Percentiles rank a stretch among this genome's conserved stretches.
Evolutionary conservation across 2,797 vertebrate species (phyloP).

Genomic region (Loris lydekkerianus): DNA sequence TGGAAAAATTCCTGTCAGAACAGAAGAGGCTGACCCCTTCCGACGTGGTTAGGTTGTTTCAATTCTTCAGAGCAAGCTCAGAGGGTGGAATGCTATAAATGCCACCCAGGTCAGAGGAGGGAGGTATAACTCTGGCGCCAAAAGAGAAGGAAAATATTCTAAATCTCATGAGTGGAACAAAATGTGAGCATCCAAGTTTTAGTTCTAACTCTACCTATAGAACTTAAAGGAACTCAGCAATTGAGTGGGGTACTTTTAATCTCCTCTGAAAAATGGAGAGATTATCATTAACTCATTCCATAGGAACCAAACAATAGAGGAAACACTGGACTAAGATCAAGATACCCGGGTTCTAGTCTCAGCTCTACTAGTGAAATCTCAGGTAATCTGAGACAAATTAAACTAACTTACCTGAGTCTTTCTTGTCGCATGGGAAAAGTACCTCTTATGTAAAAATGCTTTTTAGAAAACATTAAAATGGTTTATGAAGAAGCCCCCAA

Average conservation of each 20-base stretch:
- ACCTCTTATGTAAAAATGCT: not conserved
- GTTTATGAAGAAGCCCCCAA: conserved; percentile 36
- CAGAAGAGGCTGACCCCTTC: not conserved
- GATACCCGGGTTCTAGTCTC: not conserved
- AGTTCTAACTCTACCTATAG: not conserved
- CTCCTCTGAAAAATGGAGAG: not conserved
- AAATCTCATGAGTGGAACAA: not conserved
- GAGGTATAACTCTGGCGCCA: not conserved
- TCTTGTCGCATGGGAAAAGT: conserved; percentile 39
- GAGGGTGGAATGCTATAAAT: not conserved
- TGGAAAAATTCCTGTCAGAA: not conserved
- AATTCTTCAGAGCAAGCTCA: not conserved
- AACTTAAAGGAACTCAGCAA: not conserved
- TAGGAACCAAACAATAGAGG: not conserved
- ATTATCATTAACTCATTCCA: not conserved
- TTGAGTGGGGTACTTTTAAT: not conserved
- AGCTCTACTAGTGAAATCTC: not conserved
- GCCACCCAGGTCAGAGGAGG: not conserved
- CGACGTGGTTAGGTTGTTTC: not conserved
- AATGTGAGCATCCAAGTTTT: not conserved
- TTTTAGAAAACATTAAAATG: conserved; percentile 13
- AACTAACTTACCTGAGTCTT: not conserved
- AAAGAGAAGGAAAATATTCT: not conserved
- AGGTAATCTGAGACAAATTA: not conserved
- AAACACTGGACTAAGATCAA: not conserved